Conservation (phyloP, 2,797 vertebrate species). For the Peromyscus aztecus region DNA sequence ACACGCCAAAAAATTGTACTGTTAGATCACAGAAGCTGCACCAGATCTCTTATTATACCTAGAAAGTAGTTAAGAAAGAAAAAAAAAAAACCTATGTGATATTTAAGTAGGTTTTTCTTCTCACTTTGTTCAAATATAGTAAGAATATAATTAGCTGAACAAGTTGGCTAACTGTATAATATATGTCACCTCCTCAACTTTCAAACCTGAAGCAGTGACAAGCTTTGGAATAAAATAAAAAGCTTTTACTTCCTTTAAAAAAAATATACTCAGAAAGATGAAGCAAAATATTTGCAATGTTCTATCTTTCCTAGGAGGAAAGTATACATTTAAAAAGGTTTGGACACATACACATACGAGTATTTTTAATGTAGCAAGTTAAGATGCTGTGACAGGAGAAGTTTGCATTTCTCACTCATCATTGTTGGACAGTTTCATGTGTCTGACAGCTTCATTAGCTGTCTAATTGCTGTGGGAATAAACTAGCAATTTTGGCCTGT, state of each 20-base stretch:
- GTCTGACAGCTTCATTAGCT: constrained; percentile 13
- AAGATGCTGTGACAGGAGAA: constrained; percentile 38
- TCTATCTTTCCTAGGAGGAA: constrained; percentile 32
- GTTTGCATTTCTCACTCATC: constrained; percentile 61
- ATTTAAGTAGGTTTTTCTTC: constrained; percentile 59
- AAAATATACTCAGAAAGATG: constrained; percentile 39
- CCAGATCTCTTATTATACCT: constrained; percentile 19
- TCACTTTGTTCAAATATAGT: constrained; percentile 70
- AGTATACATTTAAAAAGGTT: neutral
- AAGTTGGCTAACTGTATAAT: constrained; percentile 67
- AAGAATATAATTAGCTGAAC: constrained; percentile 71
- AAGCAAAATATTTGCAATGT: constrained; percentile 62
- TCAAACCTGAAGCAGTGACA: constrained; percentile 58
- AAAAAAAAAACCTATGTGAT: neutral
- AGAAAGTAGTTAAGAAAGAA: constrained; percentile 40
- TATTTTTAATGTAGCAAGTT: constrained; percentile 59
- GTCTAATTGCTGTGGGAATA: constrained; percentile 48
- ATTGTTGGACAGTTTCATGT: constrained; percentile 23
- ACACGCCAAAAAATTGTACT: neutral
- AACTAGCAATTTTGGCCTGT: constrained; percentile 21
- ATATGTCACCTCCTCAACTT: constrained; percentile 56
- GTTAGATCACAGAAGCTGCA: neutral
- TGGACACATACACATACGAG: neutral
- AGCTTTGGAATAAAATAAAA: constrained; percentile 65
- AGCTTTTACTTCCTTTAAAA: neutral